Evolutionary conservation across 2,888 invertebrate species (phyloP).

Genomic region (Pterostichus niger): DNA sequence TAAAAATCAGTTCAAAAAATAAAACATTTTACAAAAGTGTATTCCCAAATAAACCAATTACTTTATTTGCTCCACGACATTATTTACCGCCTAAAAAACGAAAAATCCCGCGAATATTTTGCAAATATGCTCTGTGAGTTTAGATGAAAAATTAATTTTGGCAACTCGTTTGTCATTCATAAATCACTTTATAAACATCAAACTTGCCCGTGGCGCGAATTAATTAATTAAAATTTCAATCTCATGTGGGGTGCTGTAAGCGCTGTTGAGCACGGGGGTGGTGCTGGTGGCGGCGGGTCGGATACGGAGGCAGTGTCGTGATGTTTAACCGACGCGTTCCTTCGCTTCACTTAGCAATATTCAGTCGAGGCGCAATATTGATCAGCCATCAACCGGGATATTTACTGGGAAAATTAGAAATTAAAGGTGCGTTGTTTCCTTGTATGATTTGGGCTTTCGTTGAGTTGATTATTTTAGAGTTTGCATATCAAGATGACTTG

Average conservation of each 20-base stretch:
- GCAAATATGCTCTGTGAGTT: slow-evolving; percentile 28
- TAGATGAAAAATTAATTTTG: slow-evolving; percentile 62
- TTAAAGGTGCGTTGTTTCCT: slow-evolving; percentile 16
- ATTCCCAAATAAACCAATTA: not conserved
- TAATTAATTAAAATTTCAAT: slow-evolving; percentile 66
- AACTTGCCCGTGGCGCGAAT: slow-evolving; percentile 60
- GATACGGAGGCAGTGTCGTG: not conserved
- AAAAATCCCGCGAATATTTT: slow-evolving; percentile 12
- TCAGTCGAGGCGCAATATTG: slow-evolving; percentile 3
- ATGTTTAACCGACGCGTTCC: not conserved
- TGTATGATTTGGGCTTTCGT: slow-evolving; percentile 15
- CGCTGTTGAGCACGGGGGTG: not conserved
- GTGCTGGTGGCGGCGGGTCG: not conserved
- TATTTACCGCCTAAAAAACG: not conserved
- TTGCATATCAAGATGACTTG: no score
- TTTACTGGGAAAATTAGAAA: slow-evolving; percentile 44
- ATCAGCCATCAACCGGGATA: slow-evolving; percentile 32
- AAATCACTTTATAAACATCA: slow-evolving; percentile 65
- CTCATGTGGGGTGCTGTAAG: slow-evolving; percentile 49
- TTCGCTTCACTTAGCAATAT: slow-evolving; percentile 12
- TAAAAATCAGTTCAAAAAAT: no score
- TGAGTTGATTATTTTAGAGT: slow-evolving; percentile 3
- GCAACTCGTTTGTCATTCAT: slow-evolving; percentile 63
- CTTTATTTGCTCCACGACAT: slow-evolving; percentile 9
- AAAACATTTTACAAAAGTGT: not conserved